A percentile compares a stretch with the other conserved stretches of the same genome.
Evolutionary conservation across 2,888 invertebrate species (phyloP).

Genomic region (Trypoxylon attenuatum): DNA sequence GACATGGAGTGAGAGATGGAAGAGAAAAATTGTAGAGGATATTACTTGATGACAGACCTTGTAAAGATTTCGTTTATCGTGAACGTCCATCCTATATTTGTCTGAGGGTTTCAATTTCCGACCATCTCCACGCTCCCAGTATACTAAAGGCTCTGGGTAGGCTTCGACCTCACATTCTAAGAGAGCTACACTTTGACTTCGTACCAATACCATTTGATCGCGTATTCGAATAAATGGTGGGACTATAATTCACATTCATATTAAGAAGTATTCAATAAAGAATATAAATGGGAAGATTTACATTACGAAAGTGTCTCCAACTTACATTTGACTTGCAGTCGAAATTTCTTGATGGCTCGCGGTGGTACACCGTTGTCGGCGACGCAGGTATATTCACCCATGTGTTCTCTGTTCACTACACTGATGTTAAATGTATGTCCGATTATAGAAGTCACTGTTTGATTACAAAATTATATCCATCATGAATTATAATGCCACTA

Average conservation of each 20-base stretch:
- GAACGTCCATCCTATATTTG: constrained; percentile 80
- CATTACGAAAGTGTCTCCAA: constrained; percentile 55
- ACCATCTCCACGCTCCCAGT: constrained; percentile 89
- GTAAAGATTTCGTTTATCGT: constrained; percentile 76
- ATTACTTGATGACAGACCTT: constrained; percentile 74
- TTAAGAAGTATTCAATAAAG: too few species aligned
- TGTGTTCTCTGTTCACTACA: constrained; percentile 83
- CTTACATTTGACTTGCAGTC: constrained; percentile 94
- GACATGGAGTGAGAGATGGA: too few species aligned
- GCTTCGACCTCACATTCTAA: constrained; percentile 92
- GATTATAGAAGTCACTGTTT: constrained; percentile 71
- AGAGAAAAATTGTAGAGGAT: too few species aligned
- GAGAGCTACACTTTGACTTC: constrained; percentile 81
- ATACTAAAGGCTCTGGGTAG: constrained; percentile 88
- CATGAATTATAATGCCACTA: not conserved
- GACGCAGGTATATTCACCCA: constrained; percentile 85
- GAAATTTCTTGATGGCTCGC: constrained; percentile 85
- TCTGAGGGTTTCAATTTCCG: constrained; percentile 81
- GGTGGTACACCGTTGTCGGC: constrained; percentile 93
- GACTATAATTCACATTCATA: constrained; percentile 77
- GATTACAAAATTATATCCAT: constrained; percentile 10
- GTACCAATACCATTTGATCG: constrained; percentile 84
- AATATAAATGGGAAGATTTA: too few species aligned
- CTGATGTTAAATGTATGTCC: constrained; percentile 88
- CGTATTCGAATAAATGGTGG: constrained; percentile 88